phyloP scores from a whole-genome alignment of 2,797 vertebrate genomes.

The Eospalax fontanierii region DNA sequence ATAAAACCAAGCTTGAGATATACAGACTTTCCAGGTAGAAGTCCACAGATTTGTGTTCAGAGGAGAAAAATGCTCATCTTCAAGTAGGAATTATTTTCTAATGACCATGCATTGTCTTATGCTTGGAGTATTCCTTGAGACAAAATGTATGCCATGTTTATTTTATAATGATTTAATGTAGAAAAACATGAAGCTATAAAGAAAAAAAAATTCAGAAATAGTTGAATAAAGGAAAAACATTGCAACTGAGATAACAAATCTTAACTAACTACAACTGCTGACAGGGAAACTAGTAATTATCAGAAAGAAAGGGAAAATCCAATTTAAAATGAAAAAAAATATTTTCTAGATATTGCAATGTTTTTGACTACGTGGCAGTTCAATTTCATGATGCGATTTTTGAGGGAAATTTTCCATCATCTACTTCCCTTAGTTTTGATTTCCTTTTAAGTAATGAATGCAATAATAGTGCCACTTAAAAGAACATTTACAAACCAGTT shows the following conservation, averaged over 20 bases:
- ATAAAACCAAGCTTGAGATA: neutral
- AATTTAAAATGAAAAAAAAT: neutral
- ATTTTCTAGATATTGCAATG: neutral
- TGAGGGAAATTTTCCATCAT: neutral
- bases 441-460: constrained; percentile 4
- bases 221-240: constrained; percentile 26
- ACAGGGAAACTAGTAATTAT: constrained; percentile 17
- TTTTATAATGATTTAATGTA: constrained; percentile 44
- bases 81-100: neutral
- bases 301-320: neutral
- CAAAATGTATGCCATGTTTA: constrained; percentile 10
- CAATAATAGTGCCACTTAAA: neutral
- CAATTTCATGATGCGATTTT: neutral
- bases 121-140: neutral
- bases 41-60: neutral
- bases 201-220: constrained; percentile 29
- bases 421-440: neutral
- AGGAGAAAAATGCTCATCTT: neutral
- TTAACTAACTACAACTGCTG: constrained; percentile 37
- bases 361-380: neutral
- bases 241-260: constrained; percentile 37
- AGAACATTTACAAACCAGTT: neutral
- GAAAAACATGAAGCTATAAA: constrained; percentile 31
- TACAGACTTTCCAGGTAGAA: neutral
- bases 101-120: neutral